Evolutionary conservation across 1,140 invertebrate genomes (phyloP).

Genomic region (Drosophila erecta): DNA sequence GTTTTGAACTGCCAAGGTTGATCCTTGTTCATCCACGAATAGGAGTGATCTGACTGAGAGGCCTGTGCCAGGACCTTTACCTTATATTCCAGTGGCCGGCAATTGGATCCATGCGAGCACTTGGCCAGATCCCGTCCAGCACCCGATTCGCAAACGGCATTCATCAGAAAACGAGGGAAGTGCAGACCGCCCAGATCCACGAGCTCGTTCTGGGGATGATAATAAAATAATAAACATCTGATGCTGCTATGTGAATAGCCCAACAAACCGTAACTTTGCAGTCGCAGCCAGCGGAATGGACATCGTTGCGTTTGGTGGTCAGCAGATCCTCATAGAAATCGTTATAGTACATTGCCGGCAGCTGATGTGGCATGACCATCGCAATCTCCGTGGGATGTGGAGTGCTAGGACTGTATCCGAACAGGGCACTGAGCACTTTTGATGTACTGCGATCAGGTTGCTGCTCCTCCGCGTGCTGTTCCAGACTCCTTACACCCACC

Average conservation of each 20-base stretch:
- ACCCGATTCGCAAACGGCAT: slow-evolving; percentile 70
- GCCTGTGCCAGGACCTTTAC: slow-evolving; percentile 67
- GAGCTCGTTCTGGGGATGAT: slow-evolving; percentile 64
- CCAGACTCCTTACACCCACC: slow-evolving; percentile 8
- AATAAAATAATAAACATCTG: not conserved
- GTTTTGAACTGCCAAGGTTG: slow-evolving; percentile 74
- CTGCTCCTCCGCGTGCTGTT: slow-evolving; percentile 31
- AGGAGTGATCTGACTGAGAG: slow-evolving; percentile 7
- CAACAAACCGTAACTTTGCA: slow-evolving; percentile 78
- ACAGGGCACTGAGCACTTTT: slow-evolving; percentile 59
- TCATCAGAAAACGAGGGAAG: slow-evolving; percentile 77
- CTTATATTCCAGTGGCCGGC: slow-evolving; percentile 78
- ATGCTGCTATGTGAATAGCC: too few relatives aligned
- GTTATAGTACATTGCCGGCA: slow-evolving; percentile 66
- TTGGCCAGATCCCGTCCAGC: slow-evolving; percentile 49
- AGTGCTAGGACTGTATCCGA: slow-evolving; percentile 33
- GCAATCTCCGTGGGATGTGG: slow-evolving; percentile 34
- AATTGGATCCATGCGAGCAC: slow-evolving; percentile 70
- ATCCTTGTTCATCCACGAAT: slow-evolving; percentile 59
- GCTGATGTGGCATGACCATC: slow-evolving; percentile 49
- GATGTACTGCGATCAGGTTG: slow-evolving; percentile 32
- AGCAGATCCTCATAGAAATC: slow-evolving; percentile 76
- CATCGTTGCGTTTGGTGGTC: slow-evolving; percentile 60
- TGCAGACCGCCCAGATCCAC: slow-evolving; percentile 66
- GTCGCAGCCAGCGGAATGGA: slow-evolving; percentile 73